Percentiles rank a stretch among this genome's conserved stretches.
Evolutionary conservation across 2,113 vertebrate genomes (phyloP).

Genomic region (Actinemys pallida): DNA sequence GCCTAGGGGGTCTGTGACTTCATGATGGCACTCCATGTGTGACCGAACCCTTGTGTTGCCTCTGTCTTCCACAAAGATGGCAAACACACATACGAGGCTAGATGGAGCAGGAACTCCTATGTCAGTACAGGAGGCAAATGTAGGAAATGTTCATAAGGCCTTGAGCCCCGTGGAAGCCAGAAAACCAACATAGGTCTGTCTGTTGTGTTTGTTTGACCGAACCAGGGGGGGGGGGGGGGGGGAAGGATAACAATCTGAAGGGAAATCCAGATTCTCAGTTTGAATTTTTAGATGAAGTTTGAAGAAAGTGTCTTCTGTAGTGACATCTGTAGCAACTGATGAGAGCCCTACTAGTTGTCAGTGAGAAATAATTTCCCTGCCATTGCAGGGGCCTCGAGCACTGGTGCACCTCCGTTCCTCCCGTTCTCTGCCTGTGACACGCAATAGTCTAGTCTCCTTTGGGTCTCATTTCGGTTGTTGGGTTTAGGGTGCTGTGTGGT

Average conservation of each 20-base stretch:
- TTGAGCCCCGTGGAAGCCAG: background rate
- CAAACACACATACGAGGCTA: background rate
- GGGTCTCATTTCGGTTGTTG: background rate
- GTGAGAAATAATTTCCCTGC: background rate
- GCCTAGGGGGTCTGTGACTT: background rate
- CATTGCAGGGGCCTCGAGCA: background rate
- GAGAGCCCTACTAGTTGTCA: background rate
- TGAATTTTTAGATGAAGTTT: background rate
- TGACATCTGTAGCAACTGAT: background rate
- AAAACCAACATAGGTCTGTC: background rate
- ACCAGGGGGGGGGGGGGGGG: background rate
- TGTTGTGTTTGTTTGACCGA: background rate
- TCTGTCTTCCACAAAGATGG: background rate
- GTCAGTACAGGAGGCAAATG: background rate
- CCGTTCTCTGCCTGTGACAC: too few relatives aligned
- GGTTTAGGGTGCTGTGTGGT: background rate
- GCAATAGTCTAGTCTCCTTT: background rate
- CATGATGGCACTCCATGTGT: background rate
- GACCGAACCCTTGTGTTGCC: too few relatives aligned
- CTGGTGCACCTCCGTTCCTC: too few relatives aligned
- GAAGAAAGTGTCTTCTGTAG: accelerated
- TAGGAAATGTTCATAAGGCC: background rate
- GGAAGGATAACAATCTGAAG: background rate
- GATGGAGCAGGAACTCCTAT: background rate
- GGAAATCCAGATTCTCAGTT: background rate